Evolutionary conservation across 2,888 invertebrate genomes (phyloP), one percentile per base, ranked within the genome.

Genomic region (Aromia moschata): DNA sequence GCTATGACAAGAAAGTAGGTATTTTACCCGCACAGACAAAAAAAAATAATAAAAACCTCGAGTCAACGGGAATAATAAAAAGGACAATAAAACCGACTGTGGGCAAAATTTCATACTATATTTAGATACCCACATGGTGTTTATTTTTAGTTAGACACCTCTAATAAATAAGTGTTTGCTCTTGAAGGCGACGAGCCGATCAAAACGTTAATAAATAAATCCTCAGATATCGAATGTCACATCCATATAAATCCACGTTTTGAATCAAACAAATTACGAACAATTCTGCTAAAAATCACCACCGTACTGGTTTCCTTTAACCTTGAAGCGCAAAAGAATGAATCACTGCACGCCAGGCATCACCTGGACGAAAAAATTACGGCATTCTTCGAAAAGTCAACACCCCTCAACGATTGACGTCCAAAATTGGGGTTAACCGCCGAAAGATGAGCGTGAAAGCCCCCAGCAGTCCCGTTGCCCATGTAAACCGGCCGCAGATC

Each of bases 121-220:
- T 69, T 64, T 73, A 70, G 68, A 60, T 58, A 56, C 65, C 66
- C 74, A 73, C 73, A 74, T 73, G 75, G 70, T 55, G 70, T 59
- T 62, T 71, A 74, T 73, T 73, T 70, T 67, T 67, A n/a, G n/a
- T n/a, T n/a, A 66, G 66, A 44, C 41, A 20, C 11, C 38, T 49
- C 31, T 33, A 31, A n/a, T 38, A 20, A 18, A 37, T 38, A 49
- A 20, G 44, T 14, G n/a, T 33, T 9, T 2, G n/a, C 2, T 17
- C 17, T 25, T 30, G 9, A 25, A 20, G n/a, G 38, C 36, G 11
- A 17, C 10, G 40, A 25, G 25, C 40, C 16, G 14, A 33, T 12
- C 18, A 37, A 36, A 47, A 47, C 25, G 33, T 33, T 33, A 33
- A 38, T 49, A 49, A 49, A 49, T 38, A 49, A 49, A 36, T 38